Evolutionary conservation across 2,888 invertebrate species (phyloP), one percentile per base, ranked within the genome.

Genomic region (Monochamus alternatus): DNA sequence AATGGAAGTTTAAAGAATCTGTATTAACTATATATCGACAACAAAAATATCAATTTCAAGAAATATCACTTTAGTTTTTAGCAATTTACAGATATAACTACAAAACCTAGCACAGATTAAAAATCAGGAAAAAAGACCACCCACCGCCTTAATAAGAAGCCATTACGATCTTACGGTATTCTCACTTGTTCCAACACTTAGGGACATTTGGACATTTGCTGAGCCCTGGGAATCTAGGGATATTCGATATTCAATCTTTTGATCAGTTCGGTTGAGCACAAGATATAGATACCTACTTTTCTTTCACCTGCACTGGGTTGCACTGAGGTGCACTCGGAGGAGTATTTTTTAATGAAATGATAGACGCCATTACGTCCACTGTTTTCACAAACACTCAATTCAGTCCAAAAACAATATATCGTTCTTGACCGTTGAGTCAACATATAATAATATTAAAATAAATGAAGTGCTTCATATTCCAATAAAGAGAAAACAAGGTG

Each of bases 61-160:
- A 47, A 47, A 47, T 64, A 30, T 64, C 47, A 47, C 64, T 64
- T 22, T 9, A 31, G 47, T 64, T 64, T 31, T 38, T 38, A 67
- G 43, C 12, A 52, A 31, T 67, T 55, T 64, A 47, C 44, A 43
- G 38, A 62, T 62, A 47, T 10, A 22, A 64, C 30, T 47, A 64
- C 12, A n/a, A 47, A 64, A 64, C 31, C 8, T 64, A 47, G 47
- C 44, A 73, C 58, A 65, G 43, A 44, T 73, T 51, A 71, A 71
- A 59, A 69, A 44, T 67, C 60, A 86, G 84, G 85, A n/a, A 86
- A 86, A 86, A 83, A 85, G 86, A 87, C 87, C 88, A 87, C 88
- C 88, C 88, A 88, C 87, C 87, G 87, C 86, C 87, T 87, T 85
- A 87, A 84, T 83, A 84, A 86, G 86, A 87, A 88, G 88, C 88